phyloP scores from a whole-genome alignment of 2,113 vertebrate genomes.

The Epinephelus lanceolatus region DNA sequence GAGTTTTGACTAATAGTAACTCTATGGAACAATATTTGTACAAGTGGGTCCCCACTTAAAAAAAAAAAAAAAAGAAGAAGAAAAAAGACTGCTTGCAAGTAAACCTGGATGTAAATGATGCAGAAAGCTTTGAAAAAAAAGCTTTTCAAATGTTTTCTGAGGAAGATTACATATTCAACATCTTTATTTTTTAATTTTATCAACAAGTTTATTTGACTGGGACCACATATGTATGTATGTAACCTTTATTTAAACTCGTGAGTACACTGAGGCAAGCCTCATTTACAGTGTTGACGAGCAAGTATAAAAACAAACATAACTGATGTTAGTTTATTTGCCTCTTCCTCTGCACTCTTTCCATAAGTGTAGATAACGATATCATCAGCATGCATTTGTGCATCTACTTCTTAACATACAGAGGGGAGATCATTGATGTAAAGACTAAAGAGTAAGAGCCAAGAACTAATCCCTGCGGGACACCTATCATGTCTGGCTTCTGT shows the following conservation, averaged over 20 bases:
- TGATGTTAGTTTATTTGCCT: too few species aligned
- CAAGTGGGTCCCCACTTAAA: background rate
- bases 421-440: background rate
- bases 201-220: background rate
- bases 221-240: background rate
- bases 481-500: background rate
- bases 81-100: too few species aligned
- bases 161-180: too few species aligned
- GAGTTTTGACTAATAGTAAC: too few species aligned
- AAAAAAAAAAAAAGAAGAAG: background rate
- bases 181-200: background rate
- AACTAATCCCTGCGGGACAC: background rate
- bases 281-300: too few species aligned
- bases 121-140: too few species aligned
- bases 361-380: background rate
- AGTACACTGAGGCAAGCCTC: too few species aligned
- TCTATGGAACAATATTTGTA: too few species aligned
- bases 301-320: background rate
- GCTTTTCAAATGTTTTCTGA: too few species aligned
- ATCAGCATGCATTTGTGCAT: background rate
- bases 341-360: too few species aligned
- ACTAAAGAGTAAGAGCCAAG: background rate
- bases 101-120: too few species aligned
- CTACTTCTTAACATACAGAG: background rate
- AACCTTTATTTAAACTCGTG: too few species aligned